Base-by-base conservation (phyloP, 2,888 invertebrate species). In the Papilio gigon region DNA sequence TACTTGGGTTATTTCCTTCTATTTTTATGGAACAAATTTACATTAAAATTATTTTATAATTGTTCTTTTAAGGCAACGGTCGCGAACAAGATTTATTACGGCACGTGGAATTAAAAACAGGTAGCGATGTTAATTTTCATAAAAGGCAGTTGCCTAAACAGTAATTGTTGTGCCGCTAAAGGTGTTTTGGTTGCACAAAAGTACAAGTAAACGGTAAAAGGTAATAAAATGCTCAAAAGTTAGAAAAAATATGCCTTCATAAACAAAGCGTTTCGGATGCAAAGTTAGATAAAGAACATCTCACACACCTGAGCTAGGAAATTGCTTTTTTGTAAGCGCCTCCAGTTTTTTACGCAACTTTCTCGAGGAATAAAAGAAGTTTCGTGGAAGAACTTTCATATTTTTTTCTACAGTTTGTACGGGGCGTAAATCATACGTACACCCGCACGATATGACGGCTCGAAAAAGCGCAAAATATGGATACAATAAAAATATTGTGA, bases 271-370 rank as follows among this genome's bases (percentile, higher is more conserved):
- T 87, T 88, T 89, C 88, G 90, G 92, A 92, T 92, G 92, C 89
- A 91, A 92, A 92, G 88, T 92, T 90, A 92, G 92, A 92, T 92
- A 92, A 92, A 91, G 89, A 92, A 92, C 91, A 90, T 91, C 91
- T 88, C 86, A 91, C 91, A 91, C 92, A 92, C 92, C 92, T 92
- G 92, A 92, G 92, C 90, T 92, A 90, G 92, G 85, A 92, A 92
- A 92, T 92, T 92, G 90, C 92, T 90, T 92, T 92, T 92, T 91
- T 91, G 88, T 89, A 90, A 90, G 86, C 90, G 88, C 87, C 89
- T 87, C 86, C 86, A 88, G 84, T 90, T 91, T 90, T 89, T 91
- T 90, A 90, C 90, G 84, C 84, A 90, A 92, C 91, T 92, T 92
- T 92, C 91, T 87, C 84, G 78, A 78, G 82, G 88, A 87, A 92